Evolutionary conservation across 2,888 invertebrate species (phyloP).

Genomic region (Latrodectus elegans): DNA sequence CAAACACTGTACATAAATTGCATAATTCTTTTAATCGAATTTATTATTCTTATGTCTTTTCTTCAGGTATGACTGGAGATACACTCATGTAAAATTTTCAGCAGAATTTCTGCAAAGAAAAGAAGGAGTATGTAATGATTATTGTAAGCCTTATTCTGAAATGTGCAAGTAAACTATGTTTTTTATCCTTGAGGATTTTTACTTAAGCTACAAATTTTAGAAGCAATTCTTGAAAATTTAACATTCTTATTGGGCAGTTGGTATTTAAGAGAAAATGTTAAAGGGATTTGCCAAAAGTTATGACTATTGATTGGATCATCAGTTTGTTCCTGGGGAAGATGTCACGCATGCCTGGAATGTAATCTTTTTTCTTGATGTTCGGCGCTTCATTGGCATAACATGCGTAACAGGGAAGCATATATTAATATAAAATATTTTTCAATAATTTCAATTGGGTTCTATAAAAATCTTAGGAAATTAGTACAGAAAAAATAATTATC

Average conservation of each 20-base stretch:
- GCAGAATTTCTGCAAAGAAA: constrained; percentile 71
- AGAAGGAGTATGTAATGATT: constrained; percentile 73
- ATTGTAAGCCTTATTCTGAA: constrained; percentile 72
- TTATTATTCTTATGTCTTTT: neutral
- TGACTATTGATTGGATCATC: constrained; percentile 72
- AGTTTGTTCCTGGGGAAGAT: constrained; percentile 72
- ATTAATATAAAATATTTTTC: too few species aligned
- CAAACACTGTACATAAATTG: too few species aligned
- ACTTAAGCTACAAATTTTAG: too few species aligned
- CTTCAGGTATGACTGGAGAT: constrained; percentile 72
- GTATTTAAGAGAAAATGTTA: constrained; percentile 72
- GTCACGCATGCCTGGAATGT: constrained; percentile 73
- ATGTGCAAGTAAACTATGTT: constrained; percentile 73
- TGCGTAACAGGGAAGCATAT: constrained; percentile 71
- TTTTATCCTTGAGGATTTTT: too few species aligned
- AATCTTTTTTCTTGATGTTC: constrained; percentile 73
- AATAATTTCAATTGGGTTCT: too few species aligned
- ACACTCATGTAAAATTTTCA: constrained; percentile 71
- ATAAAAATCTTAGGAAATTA: too few species aligned
- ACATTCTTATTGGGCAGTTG: constrained; percentile 68
- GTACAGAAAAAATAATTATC: too few species aligned
- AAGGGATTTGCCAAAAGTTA: constrained; percentile 73
- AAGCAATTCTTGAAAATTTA: too few species aligned
- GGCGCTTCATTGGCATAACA: constrained; percentile 74
- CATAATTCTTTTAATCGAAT: too few species aligned